These are phyloP conservation scores for Drosophila paramelanica DNA, from an alignment of 2,888 invertebrate species.

Conservation along the genomic window DNA sequence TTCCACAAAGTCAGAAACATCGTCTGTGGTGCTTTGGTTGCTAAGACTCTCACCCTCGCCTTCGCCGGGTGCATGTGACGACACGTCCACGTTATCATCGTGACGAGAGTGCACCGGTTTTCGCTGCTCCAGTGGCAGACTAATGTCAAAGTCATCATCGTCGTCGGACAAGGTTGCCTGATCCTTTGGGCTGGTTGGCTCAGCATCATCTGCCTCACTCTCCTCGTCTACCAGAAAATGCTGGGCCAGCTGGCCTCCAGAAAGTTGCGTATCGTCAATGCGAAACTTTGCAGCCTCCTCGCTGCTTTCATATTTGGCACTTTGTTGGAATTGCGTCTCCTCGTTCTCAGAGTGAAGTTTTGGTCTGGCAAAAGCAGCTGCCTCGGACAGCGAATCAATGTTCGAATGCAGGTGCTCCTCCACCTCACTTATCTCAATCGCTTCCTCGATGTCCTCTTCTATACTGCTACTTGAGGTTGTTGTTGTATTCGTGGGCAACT, in stretches of 20 bases:
- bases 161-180: conserved; percentile 22
- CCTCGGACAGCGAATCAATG: conserved; percentile 55
- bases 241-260: conserved; percentile 83
- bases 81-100: conserved; percentile 28
- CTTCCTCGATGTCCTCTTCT: conserved; percentile 85
- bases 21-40: conserved; percentile 84
- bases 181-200: conserved; percentile 12
- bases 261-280: conserved; percentile 83
- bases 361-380: conserved; percentile 48
- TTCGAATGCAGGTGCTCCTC: conserved; percentile 57
- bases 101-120: conserved; percentile 69
- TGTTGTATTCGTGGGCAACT: conserved; percentile 60
- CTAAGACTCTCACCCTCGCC: conserved; percentile 66
- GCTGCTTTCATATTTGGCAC: conserved; percentile 59
- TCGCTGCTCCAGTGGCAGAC: conserved; percentile 62
- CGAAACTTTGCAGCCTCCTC: conserved; percentile 73
- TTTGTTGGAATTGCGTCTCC: conserved; percentile 29
- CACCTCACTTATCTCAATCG: conserved; percentile 82
- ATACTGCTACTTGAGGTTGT: conserved; percentile 80
- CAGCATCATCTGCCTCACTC: conserved; percentile 60
- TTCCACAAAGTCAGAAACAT: conserved; percentile 83
- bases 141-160: conserved; percentile 71
- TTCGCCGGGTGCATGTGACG: conserved; percentile 4
- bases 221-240: conserved; percentile 82
- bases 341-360: not conserved